phyloP scores from a whole-genome alignment of 2,797 vertebrate species.

The Psittacula derbiana region DNA sequence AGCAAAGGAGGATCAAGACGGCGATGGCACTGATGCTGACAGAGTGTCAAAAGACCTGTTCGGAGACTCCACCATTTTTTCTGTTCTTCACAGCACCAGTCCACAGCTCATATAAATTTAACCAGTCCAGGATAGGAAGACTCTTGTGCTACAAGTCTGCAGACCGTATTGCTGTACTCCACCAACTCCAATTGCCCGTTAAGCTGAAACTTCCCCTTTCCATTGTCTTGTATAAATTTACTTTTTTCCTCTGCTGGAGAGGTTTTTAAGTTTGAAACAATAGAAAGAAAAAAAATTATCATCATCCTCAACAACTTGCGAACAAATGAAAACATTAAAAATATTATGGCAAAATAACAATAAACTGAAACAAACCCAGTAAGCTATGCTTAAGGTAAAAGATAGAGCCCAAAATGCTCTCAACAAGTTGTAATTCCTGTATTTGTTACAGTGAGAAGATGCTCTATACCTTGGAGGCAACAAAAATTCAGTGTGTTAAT shows the following conservation, averaged over 20 bases:
- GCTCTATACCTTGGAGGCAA: conserved; percentile 57
- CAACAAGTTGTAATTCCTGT: not conserved
- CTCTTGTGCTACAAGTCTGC: not conserved
- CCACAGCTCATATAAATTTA: not conserved
- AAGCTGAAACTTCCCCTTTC: not conserved
- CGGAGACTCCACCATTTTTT: not conserved
- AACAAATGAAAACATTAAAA: conserved; percentile 2
- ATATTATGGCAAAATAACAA: not conserved
- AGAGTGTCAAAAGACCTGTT: conserved; percentile 8
- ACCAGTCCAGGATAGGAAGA: not conserved
- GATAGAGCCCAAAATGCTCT: conserved; percentile 4
- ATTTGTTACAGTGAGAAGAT: conserved; percentile 38
- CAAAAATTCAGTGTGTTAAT: conserved; percentile 60
- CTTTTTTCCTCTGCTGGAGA: not conserved
- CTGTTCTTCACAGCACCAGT: not conserved
- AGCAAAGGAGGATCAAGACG: conserved; percentile 39
- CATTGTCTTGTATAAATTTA: not conserved
- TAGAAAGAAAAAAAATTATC: not conserved
- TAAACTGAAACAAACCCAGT: not conserved
- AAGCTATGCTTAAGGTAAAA: not conserved
- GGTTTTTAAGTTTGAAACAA: not conserved
- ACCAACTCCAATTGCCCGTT: not conserved
- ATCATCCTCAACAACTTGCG: not conserved
- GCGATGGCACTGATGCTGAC: not conserved
- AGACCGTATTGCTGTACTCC: not conserved